phyloP scores from a whole-genome alignment of 2,888 invertebrate species.

The Lepas anatifera region DNA sequence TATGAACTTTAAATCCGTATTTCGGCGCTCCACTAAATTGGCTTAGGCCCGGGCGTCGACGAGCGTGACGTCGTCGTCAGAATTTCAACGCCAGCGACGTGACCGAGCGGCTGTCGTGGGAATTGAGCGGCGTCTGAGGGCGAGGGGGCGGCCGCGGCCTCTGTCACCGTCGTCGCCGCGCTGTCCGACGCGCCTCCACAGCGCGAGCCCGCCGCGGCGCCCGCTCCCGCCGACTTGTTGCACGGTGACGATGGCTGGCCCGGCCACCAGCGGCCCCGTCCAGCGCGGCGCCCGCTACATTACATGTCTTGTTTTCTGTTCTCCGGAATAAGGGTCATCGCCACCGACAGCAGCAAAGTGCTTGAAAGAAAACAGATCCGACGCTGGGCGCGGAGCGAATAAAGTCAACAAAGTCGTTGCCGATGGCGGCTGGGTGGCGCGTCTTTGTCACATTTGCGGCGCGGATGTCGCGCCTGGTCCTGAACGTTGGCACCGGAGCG shows the following conservation, averaged over 20 bases:
- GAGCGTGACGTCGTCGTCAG: not conserved
- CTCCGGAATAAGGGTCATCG: constrained; percentile 8
- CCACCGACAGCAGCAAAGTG: not conserved
- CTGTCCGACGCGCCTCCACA: not conserved
- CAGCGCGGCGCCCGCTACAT: not conserved
- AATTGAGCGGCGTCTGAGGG: not conserved
- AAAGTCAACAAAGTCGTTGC: constrained; percentile 8
- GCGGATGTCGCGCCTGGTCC: too few relatives aligned
- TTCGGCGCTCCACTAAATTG: not conserved
- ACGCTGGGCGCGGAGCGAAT: not conserved
- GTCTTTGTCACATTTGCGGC: not conserved
- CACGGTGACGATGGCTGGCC: not conserved
- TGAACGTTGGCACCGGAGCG: too few relatives aligned
- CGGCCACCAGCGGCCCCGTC: not conserved
- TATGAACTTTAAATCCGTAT: constrained; percentile 10
- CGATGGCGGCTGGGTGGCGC: not conserved
- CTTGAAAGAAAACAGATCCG: constrained; percentile 12
- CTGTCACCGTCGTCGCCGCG: not conserved
- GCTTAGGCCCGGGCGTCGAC: not conserved
- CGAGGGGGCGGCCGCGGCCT: not conserved
- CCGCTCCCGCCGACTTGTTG: not conserved
- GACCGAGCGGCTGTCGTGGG: not conserved
- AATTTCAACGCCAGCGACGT: constrained; percentile 3
- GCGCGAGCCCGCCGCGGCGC: too few relatives aligned
- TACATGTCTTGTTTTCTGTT: not conserved